A percentile compares a stretch with the other conserved stretches of the same genome.
Evolutionary conservation across 2,797 vertebrate genomes (phyloP).

Genomic region (Peromyscus nudipes): DNA sequence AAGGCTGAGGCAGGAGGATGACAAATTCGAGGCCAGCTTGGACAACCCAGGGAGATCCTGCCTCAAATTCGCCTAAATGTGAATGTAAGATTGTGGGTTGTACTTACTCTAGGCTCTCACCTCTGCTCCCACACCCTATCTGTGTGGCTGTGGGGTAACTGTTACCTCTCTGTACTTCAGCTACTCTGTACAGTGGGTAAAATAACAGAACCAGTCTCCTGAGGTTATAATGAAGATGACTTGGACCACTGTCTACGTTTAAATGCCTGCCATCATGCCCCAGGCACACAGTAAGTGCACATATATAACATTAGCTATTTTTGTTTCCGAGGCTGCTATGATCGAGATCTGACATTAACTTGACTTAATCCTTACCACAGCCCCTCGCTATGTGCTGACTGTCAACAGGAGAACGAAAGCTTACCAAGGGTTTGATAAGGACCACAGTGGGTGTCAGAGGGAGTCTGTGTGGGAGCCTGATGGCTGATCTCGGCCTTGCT

Average conservation of each 20-base stretch:
- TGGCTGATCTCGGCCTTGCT: neutral
- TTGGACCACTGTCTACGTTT: neutral
- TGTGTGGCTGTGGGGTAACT: neutral
- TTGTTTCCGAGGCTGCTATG: neutral
- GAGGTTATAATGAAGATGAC: neutral
- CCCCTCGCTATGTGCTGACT: neutral
- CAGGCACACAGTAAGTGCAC: neutral
- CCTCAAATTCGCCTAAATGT: neutral
- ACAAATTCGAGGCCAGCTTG: neutral
- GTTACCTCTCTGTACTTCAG: neutral
- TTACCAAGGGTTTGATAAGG: slow-evolving; percentile 36
- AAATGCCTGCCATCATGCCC: neutral
- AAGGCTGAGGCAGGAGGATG: neutral
- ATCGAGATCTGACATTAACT: slow-evolving; percentile 6
- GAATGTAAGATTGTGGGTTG: neutral
- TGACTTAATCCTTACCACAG: slow-evolving; percentile 2
- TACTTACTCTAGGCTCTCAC: neutral
- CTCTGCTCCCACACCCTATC: too few species aligned
- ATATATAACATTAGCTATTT: slow-evolving; percentile 3
- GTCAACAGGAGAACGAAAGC: neutral
- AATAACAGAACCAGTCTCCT: neutral
- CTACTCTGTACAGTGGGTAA: slow-evolving; percentile 7
- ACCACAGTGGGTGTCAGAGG: neutral
- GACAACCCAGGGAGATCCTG: neutral
- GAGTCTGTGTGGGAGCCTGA: neutral